Percentiles rank a stretch among this genome's conserved stretches.
Evolutionary conservation across 64 coral and sea anemone species (phyloP).

Genomic region (Actinia tenebrosa): DNA sequence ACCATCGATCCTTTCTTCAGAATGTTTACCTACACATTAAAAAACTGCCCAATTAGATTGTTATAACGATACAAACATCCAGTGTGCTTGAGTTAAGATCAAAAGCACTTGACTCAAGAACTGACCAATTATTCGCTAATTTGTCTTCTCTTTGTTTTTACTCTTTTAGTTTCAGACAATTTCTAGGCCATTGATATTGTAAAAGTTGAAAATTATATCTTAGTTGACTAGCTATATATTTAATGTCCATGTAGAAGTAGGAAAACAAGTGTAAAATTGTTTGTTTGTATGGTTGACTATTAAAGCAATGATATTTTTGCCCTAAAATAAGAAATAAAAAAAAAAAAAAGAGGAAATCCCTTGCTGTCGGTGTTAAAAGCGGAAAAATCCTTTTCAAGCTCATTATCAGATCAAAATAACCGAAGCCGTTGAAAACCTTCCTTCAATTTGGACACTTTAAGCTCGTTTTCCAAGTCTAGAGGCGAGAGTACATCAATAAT

Average conservation of each 20-base stretch:
- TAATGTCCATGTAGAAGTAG: neutral
- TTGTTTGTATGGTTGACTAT: too few relatives aligned
- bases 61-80: too few relatives aligned
- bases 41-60: too few relatives aligned
- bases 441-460: conserved; percentile 2
- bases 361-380: neutral
- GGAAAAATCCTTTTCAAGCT: neutral
- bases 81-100: too few relatives aligned
- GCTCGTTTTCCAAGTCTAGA: neutral
- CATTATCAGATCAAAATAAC: neutral
- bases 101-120: too few relatives aligned
- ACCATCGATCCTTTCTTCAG: too few relatives aligned
- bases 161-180: neutral
- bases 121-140: too few relatives aligned
- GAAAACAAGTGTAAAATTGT: too few relatives aligned
- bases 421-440: neutral
- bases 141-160: neutral
- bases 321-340: neutral
- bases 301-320: too few relatives aligned
- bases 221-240: neutral
- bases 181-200: neutral
- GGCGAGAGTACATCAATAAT: neutral
- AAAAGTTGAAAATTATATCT: neutral
- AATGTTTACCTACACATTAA: too few relatives aligned
- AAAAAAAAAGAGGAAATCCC: neutral